Evolutionary conservation across 1,140 invertebrate genomes (phyloP).

Genomic region (Solenopsis fugax): DNA sequence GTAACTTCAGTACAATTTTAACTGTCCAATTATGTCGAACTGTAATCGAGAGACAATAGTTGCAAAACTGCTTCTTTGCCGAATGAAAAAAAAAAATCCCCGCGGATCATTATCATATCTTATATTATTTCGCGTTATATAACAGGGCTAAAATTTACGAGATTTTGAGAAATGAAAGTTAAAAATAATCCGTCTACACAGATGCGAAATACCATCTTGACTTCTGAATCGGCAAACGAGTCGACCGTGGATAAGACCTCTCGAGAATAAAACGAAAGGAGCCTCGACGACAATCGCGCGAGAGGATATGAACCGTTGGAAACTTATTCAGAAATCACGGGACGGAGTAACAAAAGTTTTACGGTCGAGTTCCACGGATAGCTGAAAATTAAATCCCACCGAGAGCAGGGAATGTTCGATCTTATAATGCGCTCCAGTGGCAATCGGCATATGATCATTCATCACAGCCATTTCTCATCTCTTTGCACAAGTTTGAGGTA

Average conservation of each 20-base stretch:
- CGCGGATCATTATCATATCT: not conserved
- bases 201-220: conserved; percentile 42
- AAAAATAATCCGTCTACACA: conserved; percentile 63
- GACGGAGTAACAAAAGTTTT: conserved; percentile 52
- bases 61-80: not conserved
- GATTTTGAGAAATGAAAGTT: conserved; percentile 57
- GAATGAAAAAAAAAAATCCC: not conserved
- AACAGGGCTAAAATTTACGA: conserved; percentile 9
- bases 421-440: conserved; percentile 42
- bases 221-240: conserved; percentile 71
- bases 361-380: conserved; percentile 46
- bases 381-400: conserved; percentile 59
- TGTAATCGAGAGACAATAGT: not conserved
- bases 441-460: conserved; percentile 49
- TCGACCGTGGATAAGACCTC: conserved; percentile 61
- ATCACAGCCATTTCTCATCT: conserved; percentile 35
- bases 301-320: conserved; percentile 52
- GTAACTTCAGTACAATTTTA: not conserved
- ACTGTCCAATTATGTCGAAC: not conserved
- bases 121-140: not conserved
- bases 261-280: conserved; percentile 71
- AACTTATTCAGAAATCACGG: conserved; percentile 69
- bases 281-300: conserved; percentile 62
- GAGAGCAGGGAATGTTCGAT: conserved; percentile 45
- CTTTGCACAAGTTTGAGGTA: conserved; percentile 20